Conservation (phyloP, 2,113 vertebrate genomes). For the Desmodus rotundus region DNA sequence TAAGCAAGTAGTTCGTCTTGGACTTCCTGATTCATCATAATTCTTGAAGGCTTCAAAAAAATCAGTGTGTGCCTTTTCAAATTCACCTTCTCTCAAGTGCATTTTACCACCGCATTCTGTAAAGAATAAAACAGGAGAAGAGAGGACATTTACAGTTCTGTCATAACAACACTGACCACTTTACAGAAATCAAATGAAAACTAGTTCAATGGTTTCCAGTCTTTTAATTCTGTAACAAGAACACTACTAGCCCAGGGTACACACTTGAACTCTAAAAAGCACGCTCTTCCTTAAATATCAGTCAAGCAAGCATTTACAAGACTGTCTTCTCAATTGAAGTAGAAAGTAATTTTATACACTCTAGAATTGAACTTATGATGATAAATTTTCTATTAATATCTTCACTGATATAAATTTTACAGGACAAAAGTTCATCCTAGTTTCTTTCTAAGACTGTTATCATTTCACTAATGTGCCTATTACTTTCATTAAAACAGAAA, state of each 20-base stretch:
- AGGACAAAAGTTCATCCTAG: neutral
- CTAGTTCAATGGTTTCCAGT: neutral
- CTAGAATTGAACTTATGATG: neutral
- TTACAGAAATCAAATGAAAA: conserved; percentile 36
- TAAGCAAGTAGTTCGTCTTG: conserved; percentile 97
- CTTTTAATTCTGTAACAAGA: conserved; percentile 6
- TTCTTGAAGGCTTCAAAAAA: conserved; percentile 99
- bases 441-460: neutral
- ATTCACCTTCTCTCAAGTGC: conserved; percentile 99
- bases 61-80: conserved; percentile 99
- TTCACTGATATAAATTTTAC: neutral
- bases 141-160: conserved; percentile 39
- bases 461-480: neutral
- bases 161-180: neutral
- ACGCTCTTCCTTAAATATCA: neutral
- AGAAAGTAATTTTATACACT: neutral
- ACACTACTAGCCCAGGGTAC: neutral
- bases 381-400: neutral
- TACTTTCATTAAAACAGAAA: conserved; percentile 3
- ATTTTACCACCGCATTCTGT: conserved; percentile 99
- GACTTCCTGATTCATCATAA: conserved; percentile 99
- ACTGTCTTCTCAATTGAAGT: neutral
- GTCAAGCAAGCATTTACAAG: neutral
- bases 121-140: conserved; percentile 70
- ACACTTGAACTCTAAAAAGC: neutral